Evolutionary conservation across 2,113 vertebrate species (phyloP).

Genomic region (Centrocercus urophasianus): DNA sequence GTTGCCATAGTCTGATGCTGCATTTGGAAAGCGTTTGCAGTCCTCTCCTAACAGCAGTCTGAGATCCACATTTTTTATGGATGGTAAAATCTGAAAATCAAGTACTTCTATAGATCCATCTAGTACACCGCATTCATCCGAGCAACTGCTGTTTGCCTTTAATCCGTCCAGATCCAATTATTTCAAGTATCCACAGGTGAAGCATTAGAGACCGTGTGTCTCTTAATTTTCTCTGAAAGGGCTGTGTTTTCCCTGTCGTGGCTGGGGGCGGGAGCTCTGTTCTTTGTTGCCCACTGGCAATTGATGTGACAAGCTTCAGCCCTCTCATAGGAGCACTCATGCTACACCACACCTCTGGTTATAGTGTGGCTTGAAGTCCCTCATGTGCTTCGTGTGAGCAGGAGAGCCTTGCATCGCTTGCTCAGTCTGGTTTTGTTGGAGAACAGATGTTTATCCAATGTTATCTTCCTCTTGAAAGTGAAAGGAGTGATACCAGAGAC

Average conservation of each 20-base stretch:
- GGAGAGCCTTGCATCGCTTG: not conserved
- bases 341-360: not conserved
- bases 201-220: slow-evolving; percentile 6
- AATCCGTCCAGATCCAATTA: slow-evolving; percentile 43
- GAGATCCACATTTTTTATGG: slow-evolving; percentile 35
- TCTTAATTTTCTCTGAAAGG: not conserved
- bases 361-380: not conserved
- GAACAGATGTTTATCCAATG: not conserved
- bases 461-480: not conserved
- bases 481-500: not conserved
- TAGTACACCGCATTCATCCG: slow-evolving; percentile 1
- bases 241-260: not conserved
- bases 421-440: not conserved
- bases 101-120: not conserved
- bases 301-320: not conserved
- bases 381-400: not conserved
- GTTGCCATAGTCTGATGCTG: not conserved
- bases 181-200: slow-evolving; percentile 52
- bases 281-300: not conserved
- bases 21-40: not conserved
- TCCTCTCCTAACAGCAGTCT: slow-evolving; percentile 33
- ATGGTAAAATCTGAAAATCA: slow-evolving; percentile 55
- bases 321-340: not conserved
- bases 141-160: slow-evolving; percentile 33
- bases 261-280: not conserved